A percentile compares a stretch with the other conserved stretches of the same genome.
Conservation (phyloP, 1,140 invertebrate species). For the Planococcus citri region DNA sequence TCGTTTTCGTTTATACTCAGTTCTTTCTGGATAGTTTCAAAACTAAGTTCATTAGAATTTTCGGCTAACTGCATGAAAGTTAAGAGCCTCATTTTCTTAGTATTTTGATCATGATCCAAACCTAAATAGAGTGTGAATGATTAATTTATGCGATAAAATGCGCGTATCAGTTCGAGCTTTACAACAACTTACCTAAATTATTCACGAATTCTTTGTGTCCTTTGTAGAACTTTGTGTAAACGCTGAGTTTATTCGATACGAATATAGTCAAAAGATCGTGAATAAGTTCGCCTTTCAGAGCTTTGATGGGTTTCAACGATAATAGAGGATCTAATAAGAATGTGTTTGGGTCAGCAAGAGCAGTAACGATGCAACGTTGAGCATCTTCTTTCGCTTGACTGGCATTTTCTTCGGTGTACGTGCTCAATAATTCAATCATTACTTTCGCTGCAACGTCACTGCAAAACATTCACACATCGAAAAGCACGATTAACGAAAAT, state of each 20-base stretch:
- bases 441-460: conserved; percentile 86
- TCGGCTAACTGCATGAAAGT: conserved; percentile 96
- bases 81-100: conserved; percentile 90
- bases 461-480: too few species aligned
- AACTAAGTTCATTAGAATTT: conserved; percentile 76
- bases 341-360: conserved; percentile 85
- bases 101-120: conserved; percentile 84
- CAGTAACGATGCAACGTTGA: conserved; percentile 88
- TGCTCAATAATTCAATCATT: conserved; percentile 90
- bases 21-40: conserved; percentile 75
- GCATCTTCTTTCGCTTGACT: conserved; percentile 92
- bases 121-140: conserved; percentile 37
- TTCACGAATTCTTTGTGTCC: conserved; percentile 87
- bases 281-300: conserved; percentile 89
- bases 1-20: conserved; percentile 71
- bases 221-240: conserved; percentile 84
- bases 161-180: too few species aligned
- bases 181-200: conserved; percentile 52
- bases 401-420: conserved; percentile 92
- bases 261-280: conserved; percentile 93
- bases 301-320: conserved; percentile 83
- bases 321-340: conserved; percentile 89
- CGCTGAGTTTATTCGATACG: conserved; percentile 81
- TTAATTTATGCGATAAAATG: conserved; percentile 16
- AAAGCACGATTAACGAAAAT: conserved; percentile 26